Evolutionary conservation across 2,797 vertebrate genomes (phyloP).

Genomic region (Falco berigora): DNA sequence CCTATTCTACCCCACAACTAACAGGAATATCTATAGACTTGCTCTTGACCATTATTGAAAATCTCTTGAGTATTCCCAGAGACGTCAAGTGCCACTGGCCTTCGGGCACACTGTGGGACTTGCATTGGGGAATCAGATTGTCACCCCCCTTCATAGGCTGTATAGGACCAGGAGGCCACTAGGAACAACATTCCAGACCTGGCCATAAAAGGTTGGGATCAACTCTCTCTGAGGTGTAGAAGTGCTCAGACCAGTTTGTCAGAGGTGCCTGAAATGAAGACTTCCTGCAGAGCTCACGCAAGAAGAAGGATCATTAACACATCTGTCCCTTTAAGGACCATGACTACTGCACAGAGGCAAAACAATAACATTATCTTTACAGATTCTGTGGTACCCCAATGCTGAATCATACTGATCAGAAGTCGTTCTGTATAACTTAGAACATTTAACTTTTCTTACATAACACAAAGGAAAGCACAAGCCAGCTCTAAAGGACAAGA

Average conservation of each 20-base stretch:
- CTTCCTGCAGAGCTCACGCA: background rate
- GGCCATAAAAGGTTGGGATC: background rate
- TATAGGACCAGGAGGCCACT: background rate
- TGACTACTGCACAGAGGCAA: accelerated
- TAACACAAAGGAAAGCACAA: background rate
- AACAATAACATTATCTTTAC: background rate
- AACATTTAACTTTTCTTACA: background rate
- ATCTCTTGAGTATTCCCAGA: background rate
- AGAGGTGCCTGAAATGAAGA: background rate
- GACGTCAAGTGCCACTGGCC: background rate
- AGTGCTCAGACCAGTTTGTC: background rate
- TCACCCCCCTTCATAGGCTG: accelerated
- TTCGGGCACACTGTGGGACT: background rate
- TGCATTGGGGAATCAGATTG: background rate
- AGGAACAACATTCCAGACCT: background rate
- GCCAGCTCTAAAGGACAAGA: background rate
- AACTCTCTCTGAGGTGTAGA: background rate
- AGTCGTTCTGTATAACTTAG: background rate
- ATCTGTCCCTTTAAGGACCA: background rate
- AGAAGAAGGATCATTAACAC: background rate
- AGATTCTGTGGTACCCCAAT: background rate
- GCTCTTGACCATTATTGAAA: background rate
- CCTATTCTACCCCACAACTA: background rate
- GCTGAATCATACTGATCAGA: background rate
- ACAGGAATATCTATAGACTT: background rate